Percentiles rank a stretch among this genome's conserved stretches.
Conservation (phyloP, 2,888 invertebrate genomes). For the Stenodera caucasica region DNA sequence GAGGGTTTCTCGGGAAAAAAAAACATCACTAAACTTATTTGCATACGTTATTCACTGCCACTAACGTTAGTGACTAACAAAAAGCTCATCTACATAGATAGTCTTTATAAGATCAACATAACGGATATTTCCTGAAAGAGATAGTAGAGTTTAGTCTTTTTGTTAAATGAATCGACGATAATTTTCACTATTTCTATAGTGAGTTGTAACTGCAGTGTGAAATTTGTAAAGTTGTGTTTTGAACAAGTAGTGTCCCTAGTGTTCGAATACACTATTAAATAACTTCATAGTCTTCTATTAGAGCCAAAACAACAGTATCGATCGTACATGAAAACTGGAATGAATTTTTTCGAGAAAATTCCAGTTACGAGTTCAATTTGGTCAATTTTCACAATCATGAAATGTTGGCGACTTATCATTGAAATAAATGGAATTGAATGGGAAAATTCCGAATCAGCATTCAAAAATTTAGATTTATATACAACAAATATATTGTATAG, state of each 20-base stretch:
- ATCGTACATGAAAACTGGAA: not conserved
- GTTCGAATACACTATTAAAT: not conserved
- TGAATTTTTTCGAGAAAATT: not conserved
- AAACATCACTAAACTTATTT: not conserved
- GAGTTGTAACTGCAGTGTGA: not conserved
- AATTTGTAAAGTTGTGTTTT: conserved; percentile 1
- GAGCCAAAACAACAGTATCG: not conserved
- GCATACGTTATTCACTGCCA: not conserved
- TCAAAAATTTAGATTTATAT: not conserved
- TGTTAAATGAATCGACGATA: not conserved
- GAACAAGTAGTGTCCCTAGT: not conserved
- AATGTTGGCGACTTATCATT: not conserved
- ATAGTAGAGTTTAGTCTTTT: not conserved
- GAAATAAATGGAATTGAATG: not conserved
- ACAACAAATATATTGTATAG: not conserved
- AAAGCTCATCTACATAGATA: not conserved
- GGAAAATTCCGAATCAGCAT: not conserved
- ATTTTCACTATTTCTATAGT: not conserved
- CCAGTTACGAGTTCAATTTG: too few relatives aligned
- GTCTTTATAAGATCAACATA: not conserved
- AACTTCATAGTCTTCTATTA: not conserved
- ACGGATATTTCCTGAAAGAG: not conserved
- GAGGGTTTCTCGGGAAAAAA: too few relatives aligned
- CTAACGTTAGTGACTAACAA: not conserved
- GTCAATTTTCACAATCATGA: too few relatives aligned